Evolutionary conservation across 2,888 invertebrate genomes (phyloP).

Genomic region (Mycalesis mineus): DNA sequence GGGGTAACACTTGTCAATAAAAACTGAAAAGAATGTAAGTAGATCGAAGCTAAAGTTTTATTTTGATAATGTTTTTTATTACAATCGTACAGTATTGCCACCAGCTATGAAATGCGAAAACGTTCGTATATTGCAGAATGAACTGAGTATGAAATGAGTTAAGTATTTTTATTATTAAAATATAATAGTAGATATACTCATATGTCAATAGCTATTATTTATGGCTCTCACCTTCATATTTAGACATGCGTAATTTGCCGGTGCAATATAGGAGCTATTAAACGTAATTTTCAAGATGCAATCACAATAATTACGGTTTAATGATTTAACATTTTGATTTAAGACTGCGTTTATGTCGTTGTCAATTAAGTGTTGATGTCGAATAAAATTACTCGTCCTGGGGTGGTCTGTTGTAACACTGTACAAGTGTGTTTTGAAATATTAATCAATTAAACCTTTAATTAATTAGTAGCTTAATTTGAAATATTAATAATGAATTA

Average conservation of each 20-base stretch:
- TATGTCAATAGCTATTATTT: slow-evolving; percentile 12
- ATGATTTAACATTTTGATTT: slow-evolving; percentile 43
- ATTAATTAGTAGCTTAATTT: too few species aligned
- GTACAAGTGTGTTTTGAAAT: slow-evolving; percentile 28
- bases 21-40: too few species aligned
- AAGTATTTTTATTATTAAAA: too few species aligned
- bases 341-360: slow-evolving; percentile 36
- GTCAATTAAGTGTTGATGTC: slow-evolving; percentile 35
- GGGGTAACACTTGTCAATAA: too few species aligned
- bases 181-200: neutral
- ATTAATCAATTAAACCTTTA: too few species aligned
- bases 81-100: too few species aligned
- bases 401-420: slow-evolving; percentile 28
- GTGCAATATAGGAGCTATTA: slow-evolving; percentile 22
- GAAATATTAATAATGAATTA: too few species aligned
- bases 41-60: too few species aligned
- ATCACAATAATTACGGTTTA: slow-evolving; percentile 41
- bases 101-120: too few species aligned
- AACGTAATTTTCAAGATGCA: slow-evolving; percentile 27
- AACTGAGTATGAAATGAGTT: too few species aligned
- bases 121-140: too few species aligned
- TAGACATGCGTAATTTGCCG: slow-evolving; percentile 22
- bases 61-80: too few species aligned
- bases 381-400: slow-evolving; percentile 9
- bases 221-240: slow-evolving; percentile 19